Evolutionary conservation across 1,140 invertebrate species (phyloP), one percentile per base, ranked within the genome.

Genomic region (Ceratoteleas bidentatus): DNA sequence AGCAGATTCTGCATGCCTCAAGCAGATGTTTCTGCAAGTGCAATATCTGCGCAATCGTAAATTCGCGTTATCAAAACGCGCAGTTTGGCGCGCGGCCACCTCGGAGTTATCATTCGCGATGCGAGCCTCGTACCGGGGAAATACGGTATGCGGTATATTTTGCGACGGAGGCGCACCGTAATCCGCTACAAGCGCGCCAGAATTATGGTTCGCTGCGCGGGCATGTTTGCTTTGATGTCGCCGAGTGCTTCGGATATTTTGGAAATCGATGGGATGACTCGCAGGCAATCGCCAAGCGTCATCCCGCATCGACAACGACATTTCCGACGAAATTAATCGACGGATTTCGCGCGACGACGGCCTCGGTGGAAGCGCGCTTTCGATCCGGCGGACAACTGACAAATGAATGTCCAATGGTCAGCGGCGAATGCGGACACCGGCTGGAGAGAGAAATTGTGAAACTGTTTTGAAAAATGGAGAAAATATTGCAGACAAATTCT

Each of bases 141-240:
- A 69, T 69, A 77, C 52, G 74, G 58, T 57, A 58, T 65, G 76
- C 76, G 43, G 76, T 79, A 79, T 64, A 73, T 73, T 79, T 68
- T 50, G 53, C 68, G 50, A 52, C 61, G 69, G 76, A 72, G 61
- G 68, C 68, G 76, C 61, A 34, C 61, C 62, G 56, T 73, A 79
- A 79, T 73, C 76, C 68, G 40, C 54, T 72, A 61, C 72, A 72
- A 72, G 76, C 68, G 66, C 45, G 49, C 3, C 61, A 68, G 68
- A 73, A 73, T 79, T 79, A 73, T 73, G 75, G 53, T 66, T 47
- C 75, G 54, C 72, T 62, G 68, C 62, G 68, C 56, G 50, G 72
- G 40, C 76, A 57, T 79, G 61, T 79, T 79, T 79, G 54, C 68
- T 79, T 79, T 79, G 75, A 79, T 79, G 66, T 72, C 75, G 65